Conservation (phyloP, 2,113 vertebrate species). For the Choloepus hoffmanni region DNA sequence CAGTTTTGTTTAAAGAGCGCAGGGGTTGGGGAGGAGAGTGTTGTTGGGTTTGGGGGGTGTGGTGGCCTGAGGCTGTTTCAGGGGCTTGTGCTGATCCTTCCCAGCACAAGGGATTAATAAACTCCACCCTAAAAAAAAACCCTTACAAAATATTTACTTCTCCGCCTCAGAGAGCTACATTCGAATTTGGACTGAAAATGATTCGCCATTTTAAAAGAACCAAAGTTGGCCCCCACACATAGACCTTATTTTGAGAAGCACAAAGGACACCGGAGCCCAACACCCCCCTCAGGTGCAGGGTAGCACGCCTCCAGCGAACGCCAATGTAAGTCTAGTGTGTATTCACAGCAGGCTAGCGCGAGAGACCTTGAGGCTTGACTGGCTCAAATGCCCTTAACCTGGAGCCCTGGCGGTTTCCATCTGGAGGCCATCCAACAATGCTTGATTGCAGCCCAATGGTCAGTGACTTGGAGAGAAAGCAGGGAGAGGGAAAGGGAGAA, state of each 20-base stretch:
- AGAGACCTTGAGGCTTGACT: not conserved
- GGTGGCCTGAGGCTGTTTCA: not conserved
- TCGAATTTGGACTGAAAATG: not conserved
- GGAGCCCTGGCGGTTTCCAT: not conserved
- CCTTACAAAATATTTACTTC: not conserved
- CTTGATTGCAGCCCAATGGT: not conserved
- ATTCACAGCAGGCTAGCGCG: too few relatives aligned
- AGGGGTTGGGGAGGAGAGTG: not conserved
- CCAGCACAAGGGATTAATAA: not conserved
- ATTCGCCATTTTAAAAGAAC: not conserved
- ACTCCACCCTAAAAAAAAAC: not conserved
- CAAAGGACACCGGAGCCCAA: not conserved
- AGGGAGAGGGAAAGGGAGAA: not conserved
- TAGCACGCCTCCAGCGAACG: fast-evolving
- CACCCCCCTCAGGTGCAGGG: not conserved
- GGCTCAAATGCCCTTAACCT: not conserved
- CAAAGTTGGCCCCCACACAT: not conserved
- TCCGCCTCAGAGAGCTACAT: not conserved
- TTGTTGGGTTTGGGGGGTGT: fast-evolving
- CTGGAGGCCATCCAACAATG: not conserved
- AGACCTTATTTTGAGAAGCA: not conserved
- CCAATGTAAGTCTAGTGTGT: not conserved
- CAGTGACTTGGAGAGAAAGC: not conserved
- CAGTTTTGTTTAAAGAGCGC: not conserved
- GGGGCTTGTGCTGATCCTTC: not conserved